A percentile compares a stretch with the other conserved stretches of the same genome.
Evolutionary conservation across 2,888 invertebrate species (phyloP).

Genomic region (Papilio gigon): DNA sequence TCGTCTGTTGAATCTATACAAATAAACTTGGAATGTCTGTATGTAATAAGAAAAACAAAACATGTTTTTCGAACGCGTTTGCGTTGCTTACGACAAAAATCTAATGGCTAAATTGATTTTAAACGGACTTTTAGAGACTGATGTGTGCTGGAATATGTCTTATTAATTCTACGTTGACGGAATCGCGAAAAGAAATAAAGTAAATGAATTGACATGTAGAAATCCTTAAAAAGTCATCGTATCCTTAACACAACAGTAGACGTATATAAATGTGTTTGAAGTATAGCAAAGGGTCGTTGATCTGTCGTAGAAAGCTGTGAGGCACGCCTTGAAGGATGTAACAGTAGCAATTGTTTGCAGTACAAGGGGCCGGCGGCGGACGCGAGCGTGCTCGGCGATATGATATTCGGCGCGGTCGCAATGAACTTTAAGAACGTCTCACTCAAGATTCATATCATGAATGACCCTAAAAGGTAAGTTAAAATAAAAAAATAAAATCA

Average conservation of each 20-base stretch:
- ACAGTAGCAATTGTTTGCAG: conserved; percentile 66
- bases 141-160: no score
- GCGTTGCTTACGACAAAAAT: no score
- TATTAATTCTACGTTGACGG: no score
- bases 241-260: not conserved
- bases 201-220: no score
- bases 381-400: conserved; percentile 90
- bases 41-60: no score
- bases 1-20: not conserved
- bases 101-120: no score
- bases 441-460: conserved; percentile 90
- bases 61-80: no score
- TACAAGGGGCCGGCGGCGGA: conserved; percentile 86
- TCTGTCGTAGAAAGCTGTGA: conserved; percentile 8
- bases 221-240: no score
- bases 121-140: no score
- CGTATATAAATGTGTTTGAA: not conserved
- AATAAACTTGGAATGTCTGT: not conserved
- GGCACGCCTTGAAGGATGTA: not conserved
- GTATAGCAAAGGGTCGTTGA: not conserved
- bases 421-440: conserved; percentile 94
- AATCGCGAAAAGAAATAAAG: no score
- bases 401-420: conserved; percentile 95
- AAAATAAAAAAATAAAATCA: not conserved
- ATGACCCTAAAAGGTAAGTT: conserved; percentile 75